These are phyloP conservation scores for Neotoxoptera formosana DNA, from an alignment of 1,140 invertebrate genomes.

Conservation along the genomic window DNA sequence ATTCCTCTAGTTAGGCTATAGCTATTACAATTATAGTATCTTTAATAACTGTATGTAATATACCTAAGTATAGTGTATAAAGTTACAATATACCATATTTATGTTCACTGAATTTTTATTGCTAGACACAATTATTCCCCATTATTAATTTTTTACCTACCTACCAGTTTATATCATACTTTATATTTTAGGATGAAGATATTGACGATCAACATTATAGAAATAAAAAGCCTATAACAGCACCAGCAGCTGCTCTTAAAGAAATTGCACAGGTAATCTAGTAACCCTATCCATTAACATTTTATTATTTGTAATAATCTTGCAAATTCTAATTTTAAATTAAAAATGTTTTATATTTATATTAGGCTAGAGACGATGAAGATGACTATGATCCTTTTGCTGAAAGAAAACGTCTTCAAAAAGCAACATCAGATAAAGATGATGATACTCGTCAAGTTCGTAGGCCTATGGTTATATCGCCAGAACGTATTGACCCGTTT, in stretches of 20 bases:
- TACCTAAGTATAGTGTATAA: too few species aligned
- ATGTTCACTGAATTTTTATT: too few species aligned
- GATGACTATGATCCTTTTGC: slow-evolving; percentile 89
- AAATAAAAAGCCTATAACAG: slow-evolving; percentile 51
- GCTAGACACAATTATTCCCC: too few species aligned
- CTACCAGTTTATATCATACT: background rate
- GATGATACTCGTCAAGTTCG: slow-evolving; percentile 94
- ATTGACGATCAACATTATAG: slow-evolving; percentile 49
- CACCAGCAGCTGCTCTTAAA: slow-evolving; percentile 52
- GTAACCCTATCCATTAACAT: background rate
- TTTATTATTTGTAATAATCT: background rate
- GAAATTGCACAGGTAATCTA: slow-evolving; percentile 39
- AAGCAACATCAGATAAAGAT: slow-evolving; percentile 93
- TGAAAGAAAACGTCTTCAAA: slow-evolving; percentile 77
- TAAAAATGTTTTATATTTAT: background rate
- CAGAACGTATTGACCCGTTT: slow-evolving; percentile 95
- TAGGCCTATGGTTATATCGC: slow-evolving; percentile 91
- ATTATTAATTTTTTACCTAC: too few species aligned
- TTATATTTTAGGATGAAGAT: slow-evolving; percentile 49
- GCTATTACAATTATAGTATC: too few species aligned
- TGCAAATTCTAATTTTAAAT: background rate
- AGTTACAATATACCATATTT: too few species aligned
- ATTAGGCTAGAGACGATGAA: slow-evolving; percentile 50
- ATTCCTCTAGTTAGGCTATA: too few species aligned
- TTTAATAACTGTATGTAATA: too few species aligned